phyloP scores from a whole-genome alignment of 2,797 vertebrate genomes.

The Melanogrammus aeglefinus region DNA sequence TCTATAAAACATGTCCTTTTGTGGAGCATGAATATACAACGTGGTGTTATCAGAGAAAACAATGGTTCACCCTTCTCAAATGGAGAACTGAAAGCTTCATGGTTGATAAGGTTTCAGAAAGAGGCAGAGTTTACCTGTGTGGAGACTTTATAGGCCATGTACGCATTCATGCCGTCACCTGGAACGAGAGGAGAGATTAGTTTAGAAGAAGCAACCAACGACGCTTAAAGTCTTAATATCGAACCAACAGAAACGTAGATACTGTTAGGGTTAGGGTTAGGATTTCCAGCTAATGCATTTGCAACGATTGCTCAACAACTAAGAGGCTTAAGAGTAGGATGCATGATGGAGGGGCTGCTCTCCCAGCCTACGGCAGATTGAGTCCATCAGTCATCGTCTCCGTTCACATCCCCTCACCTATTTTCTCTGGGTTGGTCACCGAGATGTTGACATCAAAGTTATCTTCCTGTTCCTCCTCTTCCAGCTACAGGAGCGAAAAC shows the following conservation, averaged over 20 bases:
- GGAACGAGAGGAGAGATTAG: constrained; percentile 4
- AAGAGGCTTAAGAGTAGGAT: not conserved
- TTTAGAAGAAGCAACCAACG: not conserved
- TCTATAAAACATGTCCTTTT: not conserved
- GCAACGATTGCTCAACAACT: too few species aligned
- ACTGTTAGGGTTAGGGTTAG: not conserved
- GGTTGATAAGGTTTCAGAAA: constrained; percentile 8
- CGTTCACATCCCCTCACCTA: constrained; percentile 77
- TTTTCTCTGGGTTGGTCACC: constrained; percentile 95
- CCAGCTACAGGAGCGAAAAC: constrained; percentile 70
- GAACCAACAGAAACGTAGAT: not conserved
- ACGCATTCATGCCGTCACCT: constrained; percentile 99
- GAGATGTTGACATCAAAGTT: constrained; percentile 86
- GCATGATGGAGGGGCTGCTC: too few species aligned
- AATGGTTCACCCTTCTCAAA: not conserved
- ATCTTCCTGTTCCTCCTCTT: constrained; percentile 89
- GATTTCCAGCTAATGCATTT: not conserved
- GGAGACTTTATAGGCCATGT: constrained; percentile 94
- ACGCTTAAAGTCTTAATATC: not conserved
- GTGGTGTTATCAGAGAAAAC: not conserved
- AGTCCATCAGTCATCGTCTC: not conserved
- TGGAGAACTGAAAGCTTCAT: not conserved
- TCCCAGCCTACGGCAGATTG: not conserved
- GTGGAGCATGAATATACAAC: not conserved
- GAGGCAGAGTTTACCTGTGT: constrained; percentile 80